Conservation (phyloP, 2,797 vertebrate species). For the Poecilia gillii region DNA sequence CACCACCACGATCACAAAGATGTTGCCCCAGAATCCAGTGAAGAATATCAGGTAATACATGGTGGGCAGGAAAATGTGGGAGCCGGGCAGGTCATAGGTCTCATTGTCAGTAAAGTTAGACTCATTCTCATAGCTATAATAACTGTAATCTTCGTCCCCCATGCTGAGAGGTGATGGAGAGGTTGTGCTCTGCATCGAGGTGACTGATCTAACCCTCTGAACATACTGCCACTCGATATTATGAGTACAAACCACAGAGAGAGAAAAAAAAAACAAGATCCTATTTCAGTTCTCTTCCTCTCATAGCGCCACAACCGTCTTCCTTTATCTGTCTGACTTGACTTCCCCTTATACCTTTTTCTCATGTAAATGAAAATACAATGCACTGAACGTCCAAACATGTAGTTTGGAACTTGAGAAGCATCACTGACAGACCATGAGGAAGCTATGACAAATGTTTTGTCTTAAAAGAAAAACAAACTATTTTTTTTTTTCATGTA, state of each 20-base stretch:
- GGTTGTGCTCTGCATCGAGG: slow-evolving; percentile 19
- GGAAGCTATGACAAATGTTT: neutral
- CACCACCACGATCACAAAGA: slow-evolving; percentile 83
- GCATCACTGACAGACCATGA: neutral
- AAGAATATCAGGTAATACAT: slow-evolving; percentile 86
- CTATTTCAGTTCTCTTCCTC: slow-evolving; percentile 28
- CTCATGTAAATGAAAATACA: neutral
- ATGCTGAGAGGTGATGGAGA: slow-evolving; percentile 47
- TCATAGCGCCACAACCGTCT: neutral
- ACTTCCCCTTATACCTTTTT: slow-evolving; percentile 5
- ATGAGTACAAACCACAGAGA: slow-evolving; percentile 53
- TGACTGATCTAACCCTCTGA: slow-evolving; percentile 16
- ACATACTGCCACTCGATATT: slow-evolving; percentile 2
- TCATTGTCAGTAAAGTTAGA: neutral
- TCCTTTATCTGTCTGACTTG: neutral
- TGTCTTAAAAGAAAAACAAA: neutral
- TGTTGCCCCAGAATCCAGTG: slow-evolving; percentile 84
- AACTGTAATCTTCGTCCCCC: neutral
- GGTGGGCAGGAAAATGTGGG: slow-evolving; percentile 70
- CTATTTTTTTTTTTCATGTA: no score
- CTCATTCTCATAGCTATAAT: neutral
- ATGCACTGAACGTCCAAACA: neutral
- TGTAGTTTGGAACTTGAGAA: neutral
- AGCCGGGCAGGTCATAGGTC: slow-evolving; percentile 6
- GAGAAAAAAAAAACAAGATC: slow-evolving; percentile 13